Evolutionary conservation across 2,888 invertebrate genomes (phyloP).

Genomic region (Allygus modestus): DNA sequence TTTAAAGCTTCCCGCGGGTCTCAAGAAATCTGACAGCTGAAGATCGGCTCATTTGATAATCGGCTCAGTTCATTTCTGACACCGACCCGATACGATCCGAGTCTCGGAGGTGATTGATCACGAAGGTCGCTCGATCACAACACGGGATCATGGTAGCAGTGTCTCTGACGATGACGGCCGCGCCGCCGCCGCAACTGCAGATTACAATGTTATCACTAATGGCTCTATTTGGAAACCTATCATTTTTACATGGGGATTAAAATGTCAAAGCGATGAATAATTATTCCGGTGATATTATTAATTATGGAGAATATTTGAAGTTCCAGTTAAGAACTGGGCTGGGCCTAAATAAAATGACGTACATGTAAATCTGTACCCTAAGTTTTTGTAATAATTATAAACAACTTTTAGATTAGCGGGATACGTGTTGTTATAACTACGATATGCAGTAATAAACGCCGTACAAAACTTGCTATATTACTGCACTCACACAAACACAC

Average conservation of each 20-base stretch:
- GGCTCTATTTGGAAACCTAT: conserved; percentile 1
- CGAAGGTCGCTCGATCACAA: background rate
- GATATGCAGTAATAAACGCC: too few relatives aligned
- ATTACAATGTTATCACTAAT: background rate
- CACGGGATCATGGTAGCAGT: conserved; percentile 31
- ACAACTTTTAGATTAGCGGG: too few relatives aligned
- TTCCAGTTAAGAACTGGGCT: too few relatives aligned
- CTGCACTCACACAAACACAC: too few relatives aligned
- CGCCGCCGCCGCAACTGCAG: background rate
- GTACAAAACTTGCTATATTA: too few relatives aligned
- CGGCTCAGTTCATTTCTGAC: conserved; percentile 20
- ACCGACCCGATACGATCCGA: background rate
- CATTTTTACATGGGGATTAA: background rate
- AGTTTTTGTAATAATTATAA: too few relatives aligned
- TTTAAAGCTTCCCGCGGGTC: background rate
- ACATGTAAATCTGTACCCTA: too few relatives aligned
- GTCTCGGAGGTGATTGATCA: background rate
- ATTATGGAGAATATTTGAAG: too few relatives aligned
- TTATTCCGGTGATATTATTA: background rate
- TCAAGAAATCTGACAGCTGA: conserved; percentile 33
- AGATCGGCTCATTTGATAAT: conserved; percentile 42
- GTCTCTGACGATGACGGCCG: background rate
- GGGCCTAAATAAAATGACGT: too few relatives aligned
- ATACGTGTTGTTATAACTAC: too few relatives aligned
- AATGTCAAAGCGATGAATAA: background rate